Base-by-base conservation (phyloP, 2,888 invertebrate species). In the Chymomyza procnemis region DNA sequence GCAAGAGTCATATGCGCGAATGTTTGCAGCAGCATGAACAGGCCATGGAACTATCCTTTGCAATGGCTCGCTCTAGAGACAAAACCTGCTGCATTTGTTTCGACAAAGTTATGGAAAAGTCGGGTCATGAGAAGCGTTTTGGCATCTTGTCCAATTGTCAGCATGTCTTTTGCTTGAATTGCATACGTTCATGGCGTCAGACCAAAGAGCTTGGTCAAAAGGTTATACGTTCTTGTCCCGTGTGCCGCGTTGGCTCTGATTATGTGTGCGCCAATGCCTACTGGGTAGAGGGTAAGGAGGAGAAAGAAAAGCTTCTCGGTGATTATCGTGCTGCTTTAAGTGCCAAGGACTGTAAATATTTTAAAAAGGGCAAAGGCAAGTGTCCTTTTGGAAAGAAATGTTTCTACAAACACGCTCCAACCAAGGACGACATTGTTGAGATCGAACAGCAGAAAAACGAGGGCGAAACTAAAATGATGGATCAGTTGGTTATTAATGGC, bases 321-420 rank as follows among this genome's bases (percentile, higher is more conserved):
- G 94, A 94, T 76, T 97, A 97, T 90, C 95, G 95, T 88, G 92
- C 92, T 66, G 95, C 95, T 60, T 91, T 96, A 73, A 93, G 94
- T 91, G 93, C 92, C 75, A 96, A 96, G 91, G 93, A 94, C 83
- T 97, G 96, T 92, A 96, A 96, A 90, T 96, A 97, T 88, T 97
- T 96, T 90, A 94, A 94, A 81, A 93, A 94, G 90, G 96, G 96
- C 2, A 92, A 92, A 60, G 96, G 96, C 14, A 94, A 94, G 83
- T 97, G 97, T 91, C 96, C 96, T 2, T 97, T 97, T 90, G 96
- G 96, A 66, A 96, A 96, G 90, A 96, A 96, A 89, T 97, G 96
- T 88, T 97, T 96, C 89, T 97, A 97, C 88, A 93, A 94, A 69
- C 96, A 97, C 89, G 95, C 95, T 57, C 92, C 94, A 76, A 94